A percentile compares a stretch with the other conserved stretches of the same genome.
These are phyloP conservation scores for Polyommatus iphigenia DNA, from an alignment of 2,888 invertebrate genomes.

Conservation along the genomic window DNA sequence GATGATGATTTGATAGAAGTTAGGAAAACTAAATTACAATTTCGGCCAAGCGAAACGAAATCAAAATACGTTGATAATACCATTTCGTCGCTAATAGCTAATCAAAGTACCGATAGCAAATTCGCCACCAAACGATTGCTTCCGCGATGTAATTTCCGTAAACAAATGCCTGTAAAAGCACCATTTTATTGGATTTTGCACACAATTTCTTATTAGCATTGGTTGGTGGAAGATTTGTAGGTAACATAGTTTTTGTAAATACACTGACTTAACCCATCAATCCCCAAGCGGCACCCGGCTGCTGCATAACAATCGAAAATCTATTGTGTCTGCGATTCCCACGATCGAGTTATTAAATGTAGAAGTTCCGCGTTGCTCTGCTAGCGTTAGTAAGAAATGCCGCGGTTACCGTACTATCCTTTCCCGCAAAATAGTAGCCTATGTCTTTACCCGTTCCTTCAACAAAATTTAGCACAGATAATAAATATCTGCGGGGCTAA, in stretches of 20 bases:
- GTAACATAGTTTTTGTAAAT: neutral
- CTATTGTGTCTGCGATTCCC: too few species aligned
- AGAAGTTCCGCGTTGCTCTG: too few species aligned
- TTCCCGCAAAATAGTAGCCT: too few species aligned
- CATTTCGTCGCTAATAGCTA: constrained; percentile 10
- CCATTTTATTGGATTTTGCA: neutral
- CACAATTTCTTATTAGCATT: neutral
- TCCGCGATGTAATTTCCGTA: neutral
- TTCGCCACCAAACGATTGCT: neutral
- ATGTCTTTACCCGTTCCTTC: too few species aligned
- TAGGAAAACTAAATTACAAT: neutral
- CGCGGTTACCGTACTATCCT: too few species aligned
- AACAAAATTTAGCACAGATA: too few species aligned
- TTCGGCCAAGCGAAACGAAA: neutral
- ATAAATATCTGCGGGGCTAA: too few species aligned
- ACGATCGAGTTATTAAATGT: too few species aligned
- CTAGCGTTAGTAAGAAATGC: too few species aligned
- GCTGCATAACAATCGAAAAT: too few species aligned
- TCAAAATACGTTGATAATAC: neutral
- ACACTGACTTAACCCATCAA: neutral
- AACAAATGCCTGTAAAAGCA: neutral
- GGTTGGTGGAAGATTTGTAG: neutral
- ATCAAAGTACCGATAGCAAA: constrained; percentile 6
- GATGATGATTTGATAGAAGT: too few species aligned
- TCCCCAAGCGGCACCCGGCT: too few species aligned